Conservation (phyloP, 2,113 vertebrate genomes). For the Toxostoma redivivum region DNA sequence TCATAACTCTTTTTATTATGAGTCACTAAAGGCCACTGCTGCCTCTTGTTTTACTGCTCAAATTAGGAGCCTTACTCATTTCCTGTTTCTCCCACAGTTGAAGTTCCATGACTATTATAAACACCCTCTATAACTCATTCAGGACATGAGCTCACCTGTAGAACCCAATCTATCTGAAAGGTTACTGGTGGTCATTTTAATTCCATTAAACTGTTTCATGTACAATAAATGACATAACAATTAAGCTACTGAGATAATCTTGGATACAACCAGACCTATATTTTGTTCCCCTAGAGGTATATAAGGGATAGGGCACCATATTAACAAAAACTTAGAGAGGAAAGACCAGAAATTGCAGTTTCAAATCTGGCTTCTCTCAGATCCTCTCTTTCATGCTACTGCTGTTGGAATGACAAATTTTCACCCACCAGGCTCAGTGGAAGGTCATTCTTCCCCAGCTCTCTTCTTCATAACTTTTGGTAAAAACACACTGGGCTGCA, state of each 20-base stretch:
- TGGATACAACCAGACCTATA: neutral
- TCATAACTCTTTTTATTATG: neutral
- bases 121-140: neutral
- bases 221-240: neutral
- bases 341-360: neutral
- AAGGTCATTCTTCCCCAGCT: neutral
- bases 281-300: neutral
- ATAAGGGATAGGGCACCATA: neutral
- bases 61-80: neutral
- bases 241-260: neutral
- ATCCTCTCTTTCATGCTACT: neutral
- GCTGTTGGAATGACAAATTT: neutral
- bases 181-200: neutral
- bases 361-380: neutral
- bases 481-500: neutral
- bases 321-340: neutral
- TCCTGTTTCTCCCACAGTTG: neutral
- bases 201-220: neutral
- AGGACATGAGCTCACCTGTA: neutral
- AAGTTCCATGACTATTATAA: neutral
- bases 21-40: neutral
- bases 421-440: neutral
- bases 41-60: neutral
- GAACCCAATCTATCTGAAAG: neutral
- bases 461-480: neutral